phyloP scores from a whole-genome alignment of 2,113 vertebrate species.

The Podarcis cretensis region DNA sequence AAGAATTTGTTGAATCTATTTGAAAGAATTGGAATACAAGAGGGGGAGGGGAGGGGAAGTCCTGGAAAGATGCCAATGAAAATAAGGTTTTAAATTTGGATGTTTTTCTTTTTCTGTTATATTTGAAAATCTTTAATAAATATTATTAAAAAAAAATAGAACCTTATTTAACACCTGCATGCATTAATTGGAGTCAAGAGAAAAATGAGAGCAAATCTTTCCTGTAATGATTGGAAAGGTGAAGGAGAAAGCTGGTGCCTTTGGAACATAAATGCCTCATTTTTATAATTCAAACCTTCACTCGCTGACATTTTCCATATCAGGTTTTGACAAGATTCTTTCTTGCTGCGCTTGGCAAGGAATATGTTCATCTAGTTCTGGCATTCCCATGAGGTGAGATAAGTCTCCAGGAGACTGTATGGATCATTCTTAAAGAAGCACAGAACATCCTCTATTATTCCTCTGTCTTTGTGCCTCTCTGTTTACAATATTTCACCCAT shows the following conservation, averaged over 20 bases:
- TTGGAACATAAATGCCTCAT: constrained; percentile 2
- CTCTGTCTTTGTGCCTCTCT: neutral
- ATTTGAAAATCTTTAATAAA: too few species aligned
- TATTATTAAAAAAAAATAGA: too few species aligned
- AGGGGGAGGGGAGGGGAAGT: too few species aligned
- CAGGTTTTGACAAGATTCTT: constrained; percentile 14
- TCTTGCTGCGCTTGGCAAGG: neutral
- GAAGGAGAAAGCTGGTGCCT: constrained; percentile 21
- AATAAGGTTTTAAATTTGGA: too few species aligned
- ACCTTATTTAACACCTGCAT: constrained; percentile 47
- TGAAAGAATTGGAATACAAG: too few species aligned
- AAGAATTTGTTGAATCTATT: too few species aligned
- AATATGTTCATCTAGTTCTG: neutral
- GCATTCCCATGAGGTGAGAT: neutral
- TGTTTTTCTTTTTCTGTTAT: too few species aligned
- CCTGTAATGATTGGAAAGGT: constrained; percentile 27
- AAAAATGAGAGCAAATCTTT: constrained; percentile 40
- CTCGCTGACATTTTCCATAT: neutral
- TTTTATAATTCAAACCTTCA: constrained; percentile 34
- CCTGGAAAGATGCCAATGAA: too few species aligned
- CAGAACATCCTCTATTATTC: neutral
- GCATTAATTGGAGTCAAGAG: constrained; percentile 23
- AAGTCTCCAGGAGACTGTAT: neutral
- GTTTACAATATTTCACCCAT: neutral
- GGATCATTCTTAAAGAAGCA: neutral